Evolutionary conservation across 2,113 vertebrate genomes (phyloP).

Genomic region (Jacana jacana): DNA sequence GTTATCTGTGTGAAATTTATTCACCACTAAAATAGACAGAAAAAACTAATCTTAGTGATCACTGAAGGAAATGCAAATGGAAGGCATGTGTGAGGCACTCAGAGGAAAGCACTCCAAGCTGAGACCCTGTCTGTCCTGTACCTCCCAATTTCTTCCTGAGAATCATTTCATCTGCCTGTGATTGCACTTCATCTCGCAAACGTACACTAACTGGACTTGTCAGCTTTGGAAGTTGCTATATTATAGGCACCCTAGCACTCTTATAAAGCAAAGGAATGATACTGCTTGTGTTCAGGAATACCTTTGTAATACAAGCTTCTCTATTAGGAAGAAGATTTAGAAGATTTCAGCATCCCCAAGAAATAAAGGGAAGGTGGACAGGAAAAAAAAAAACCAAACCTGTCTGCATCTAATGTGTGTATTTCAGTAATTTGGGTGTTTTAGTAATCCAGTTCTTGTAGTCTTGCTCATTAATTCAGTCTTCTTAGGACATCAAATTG

Average conservation of each 20-base stretch:
- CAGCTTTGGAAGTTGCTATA: neutral
- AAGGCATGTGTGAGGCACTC: neutral
- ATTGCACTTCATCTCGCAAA: neutral
- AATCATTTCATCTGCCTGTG: neutral
- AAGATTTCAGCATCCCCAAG: too few species aligned
- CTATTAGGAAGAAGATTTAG: neutral
- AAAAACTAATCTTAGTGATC: neutral
- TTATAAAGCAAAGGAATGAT: neutral
- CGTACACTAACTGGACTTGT: neutral
- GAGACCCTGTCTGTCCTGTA: neutral
- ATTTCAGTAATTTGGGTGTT: too few species aligned
- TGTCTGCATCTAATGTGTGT: neutral
- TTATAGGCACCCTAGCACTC: neutral
- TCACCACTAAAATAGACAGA: neutral
- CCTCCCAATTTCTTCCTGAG: neutral
- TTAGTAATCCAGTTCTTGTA: neutral
- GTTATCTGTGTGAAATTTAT: neutral
- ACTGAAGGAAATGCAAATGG: neutral
- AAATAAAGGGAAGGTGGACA: accelerated
- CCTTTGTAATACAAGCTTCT: neutral
- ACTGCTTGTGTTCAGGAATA: neutral
- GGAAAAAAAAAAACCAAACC: neutral
- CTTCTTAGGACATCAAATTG: neutral
- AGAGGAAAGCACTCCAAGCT: neutral
- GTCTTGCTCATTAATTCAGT: neutral